Evolutionary conservation across 2,888 invertebrate species (phyloP).

Genomic region (Catocala nupta): DNA sequence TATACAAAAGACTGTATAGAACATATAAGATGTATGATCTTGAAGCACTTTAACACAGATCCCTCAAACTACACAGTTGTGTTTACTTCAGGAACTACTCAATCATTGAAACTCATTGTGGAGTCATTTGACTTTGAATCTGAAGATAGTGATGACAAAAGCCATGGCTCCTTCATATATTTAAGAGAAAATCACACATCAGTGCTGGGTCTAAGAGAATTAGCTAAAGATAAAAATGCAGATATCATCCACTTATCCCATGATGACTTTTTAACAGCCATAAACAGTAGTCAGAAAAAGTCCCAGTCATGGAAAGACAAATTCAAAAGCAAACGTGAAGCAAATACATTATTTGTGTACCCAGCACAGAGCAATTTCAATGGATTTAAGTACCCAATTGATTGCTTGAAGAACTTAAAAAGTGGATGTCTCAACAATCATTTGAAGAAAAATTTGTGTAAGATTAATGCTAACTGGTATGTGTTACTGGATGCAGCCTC

Average conservation of each 20-base stretch:
- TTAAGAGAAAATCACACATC: constrained; percentile 98
- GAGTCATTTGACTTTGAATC: constrained; percentile 91
- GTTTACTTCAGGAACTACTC: constrained; percentile 98
- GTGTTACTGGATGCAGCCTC: constrained; percentile 95
- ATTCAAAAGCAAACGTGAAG: constrained; percentile 54
- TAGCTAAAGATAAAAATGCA: constrained; percentile 87
- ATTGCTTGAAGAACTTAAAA: constrained; percentile 89
- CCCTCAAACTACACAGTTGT: constrained; percentile 94
- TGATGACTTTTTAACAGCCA: constrained; percentile 83
- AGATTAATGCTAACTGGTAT: constrained; percentile 88
- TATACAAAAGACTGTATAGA: constrained; percentile 94
- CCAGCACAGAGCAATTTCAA: constrained; percentile 98
- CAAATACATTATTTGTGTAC: constrained; percentile 91
- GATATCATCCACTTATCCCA: constrained; percentile 87
- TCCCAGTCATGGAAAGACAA: constrained; percentile 45
- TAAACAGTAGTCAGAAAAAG: constrained; percentile 44
- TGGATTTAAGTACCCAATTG: constrained; percentile 95
- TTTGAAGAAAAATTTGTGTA: constrained; percentile 70
- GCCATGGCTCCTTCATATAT: constrained; percentile 91
- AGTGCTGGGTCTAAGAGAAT: constrained; percentile 95
- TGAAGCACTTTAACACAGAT: constrained; percentile 94
- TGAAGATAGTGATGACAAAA: constrained; percentile 55
- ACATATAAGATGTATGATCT: constrained; percentile 93
- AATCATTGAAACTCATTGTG: constrained; percentile 93
- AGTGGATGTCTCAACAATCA: constrained; percentile 85